Evolutionary conservation across 2,113 vertebrate species (phyloP).

Genomic region (Caloenas nicobarica): DNA sequence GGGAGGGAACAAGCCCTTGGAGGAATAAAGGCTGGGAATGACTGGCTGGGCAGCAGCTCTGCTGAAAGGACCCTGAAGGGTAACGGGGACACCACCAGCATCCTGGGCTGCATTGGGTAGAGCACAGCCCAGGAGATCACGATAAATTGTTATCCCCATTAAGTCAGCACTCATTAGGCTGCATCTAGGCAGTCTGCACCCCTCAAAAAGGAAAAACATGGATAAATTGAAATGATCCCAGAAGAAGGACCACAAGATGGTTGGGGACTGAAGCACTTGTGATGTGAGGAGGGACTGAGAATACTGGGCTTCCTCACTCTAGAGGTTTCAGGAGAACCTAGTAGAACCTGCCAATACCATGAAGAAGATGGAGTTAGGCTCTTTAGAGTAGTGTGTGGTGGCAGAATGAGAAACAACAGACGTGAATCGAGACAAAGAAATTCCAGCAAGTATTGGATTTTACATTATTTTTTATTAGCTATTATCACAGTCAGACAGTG

Average conservation of each 20-base stretch:
- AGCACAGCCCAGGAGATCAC: neutral
- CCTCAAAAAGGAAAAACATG: neutral
- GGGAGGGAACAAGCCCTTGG: neutral
- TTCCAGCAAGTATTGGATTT: neutral
- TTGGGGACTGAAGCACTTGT: neutral
- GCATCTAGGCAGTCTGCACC: neutral
- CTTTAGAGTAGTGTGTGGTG: neutral
- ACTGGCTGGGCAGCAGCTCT: neutral
- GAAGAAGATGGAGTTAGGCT: neutral
- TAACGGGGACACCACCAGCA: neutral
- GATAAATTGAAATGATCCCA: neutral
- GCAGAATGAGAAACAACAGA: neutral
- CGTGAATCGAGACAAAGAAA: neutral
- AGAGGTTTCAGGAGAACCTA: neutral
- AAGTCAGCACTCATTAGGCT: neutral
- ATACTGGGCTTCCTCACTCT: neutral
- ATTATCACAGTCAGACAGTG: neutral
- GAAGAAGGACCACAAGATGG: neutral
- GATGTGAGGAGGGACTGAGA: neutral
- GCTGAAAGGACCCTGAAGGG: neutral
- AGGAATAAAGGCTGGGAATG: neutral
- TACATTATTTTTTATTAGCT: neutral
- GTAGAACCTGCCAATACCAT: neutral
- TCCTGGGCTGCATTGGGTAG: accelerated
- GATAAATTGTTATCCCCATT: neutral